These are phyloP conservation scores for Erebia ligea DNA, from an alignment of 2,888 invertebrate species.

Conservation along the genomic window DNA sequence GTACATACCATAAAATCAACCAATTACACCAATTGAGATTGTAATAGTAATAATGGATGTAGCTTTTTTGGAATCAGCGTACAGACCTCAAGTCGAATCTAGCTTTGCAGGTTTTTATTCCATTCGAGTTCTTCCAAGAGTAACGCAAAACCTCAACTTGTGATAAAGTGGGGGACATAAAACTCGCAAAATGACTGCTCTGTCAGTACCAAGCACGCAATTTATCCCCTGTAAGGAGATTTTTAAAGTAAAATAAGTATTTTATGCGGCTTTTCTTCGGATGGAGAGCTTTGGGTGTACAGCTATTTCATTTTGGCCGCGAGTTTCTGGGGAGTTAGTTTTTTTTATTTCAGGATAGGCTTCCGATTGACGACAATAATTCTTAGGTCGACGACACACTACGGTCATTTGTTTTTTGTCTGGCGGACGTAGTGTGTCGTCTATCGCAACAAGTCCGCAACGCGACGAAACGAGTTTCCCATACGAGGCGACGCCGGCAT, in stretches of 20 bases:
- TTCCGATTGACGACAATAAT: background rate
- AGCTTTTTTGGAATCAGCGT: too few relatives aligned
- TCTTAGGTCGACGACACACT: too few relatives aligned
- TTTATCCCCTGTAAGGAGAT: conserved; percentile 53
- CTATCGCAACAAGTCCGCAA: too few relatives aligned
- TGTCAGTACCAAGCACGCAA: conserved; percentile 70
- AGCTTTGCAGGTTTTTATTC: background rate
- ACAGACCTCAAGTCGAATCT: too few relatives aligned
- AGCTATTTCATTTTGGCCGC: conserved; percentile 9
- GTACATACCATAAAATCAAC: too few relatives aligned
- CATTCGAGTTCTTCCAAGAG: conserved; percentile 27
- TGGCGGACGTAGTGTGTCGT: too few relatives aligned
- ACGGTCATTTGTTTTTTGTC: too few relatives aligned
- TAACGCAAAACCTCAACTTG: conserved; percentile 34
- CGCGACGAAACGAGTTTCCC: too few relatives aligned
- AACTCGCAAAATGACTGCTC: conserved; percentile 70
- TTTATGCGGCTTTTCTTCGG: conserved; percentile 26
- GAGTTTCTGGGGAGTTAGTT: background rate
- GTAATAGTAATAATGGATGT: too few relatives aligned
- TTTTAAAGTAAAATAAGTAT: conserved; percentile 38
- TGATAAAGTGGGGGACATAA: conserved; percentile 70
- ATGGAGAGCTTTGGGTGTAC: conserved; percentile 12
- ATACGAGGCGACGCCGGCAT: too few relatives aligned
- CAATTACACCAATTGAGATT: too few relatives aligned
- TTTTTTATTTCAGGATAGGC: background rate